These are phyloP conservation scores for Poecile atricapillus DNA, from an alignment of 2,113 vertebrate genomes.

Conservation along the genomic window DNA sequence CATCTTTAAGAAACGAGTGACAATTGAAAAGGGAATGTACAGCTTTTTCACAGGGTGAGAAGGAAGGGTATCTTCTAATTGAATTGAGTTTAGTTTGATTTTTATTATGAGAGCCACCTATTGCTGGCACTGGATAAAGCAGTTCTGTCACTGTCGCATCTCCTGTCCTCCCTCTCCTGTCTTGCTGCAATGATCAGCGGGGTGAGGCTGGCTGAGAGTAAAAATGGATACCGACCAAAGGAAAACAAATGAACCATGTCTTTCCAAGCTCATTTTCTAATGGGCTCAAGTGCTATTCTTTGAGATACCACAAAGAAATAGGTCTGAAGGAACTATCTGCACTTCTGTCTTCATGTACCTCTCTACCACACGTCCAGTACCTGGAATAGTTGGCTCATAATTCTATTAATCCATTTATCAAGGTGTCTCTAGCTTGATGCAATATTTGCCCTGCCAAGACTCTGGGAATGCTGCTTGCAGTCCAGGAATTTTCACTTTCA, in stretches of 20 bases:
- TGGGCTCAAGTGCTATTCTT: not conserved
- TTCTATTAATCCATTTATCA: not conserved
- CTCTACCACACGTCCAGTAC: not conserved
- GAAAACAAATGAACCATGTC: not conserved
- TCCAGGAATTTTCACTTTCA: not conserved
- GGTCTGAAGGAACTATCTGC: not conserved
- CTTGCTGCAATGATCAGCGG: slow-evolving; percentile 94
- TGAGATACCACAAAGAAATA: not conserved
- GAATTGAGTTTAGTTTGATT: not conserved
- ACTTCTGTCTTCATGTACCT: fast-evolving
- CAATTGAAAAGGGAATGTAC: slow-evolving; percentile 67
- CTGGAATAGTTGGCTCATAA: not conserved
- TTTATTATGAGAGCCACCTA: not conserved
- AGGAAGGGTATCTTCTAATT: slow-evolving; percentile 43
- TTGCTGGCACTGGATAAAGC: not conserved
- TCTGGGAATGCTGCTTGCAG: not conserved
- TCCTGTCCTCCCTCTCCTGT: slow-evolving; percentile 89
- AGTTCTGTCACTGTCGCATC: fast-evolving
- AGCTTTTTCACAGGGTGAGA: slow-evolving; percentile 35
- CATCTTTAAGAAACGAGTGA: slow-evolving; percentile 64
- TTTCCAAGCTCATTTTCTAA: not conserved
- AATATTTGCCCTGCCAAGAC: not conserved
- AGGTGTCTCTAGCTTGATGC: not conserved
- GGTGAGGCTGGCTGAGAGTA: slow-evolving; percentile 94
- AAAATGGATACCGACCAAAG: slow-evolving; percentile 88